Evolutionary conservation across 2,113 vertebrate species (phyloP), one percentile per base, ranked within the genome.

Genomic region (Pedionomus torquatus): DNA sequence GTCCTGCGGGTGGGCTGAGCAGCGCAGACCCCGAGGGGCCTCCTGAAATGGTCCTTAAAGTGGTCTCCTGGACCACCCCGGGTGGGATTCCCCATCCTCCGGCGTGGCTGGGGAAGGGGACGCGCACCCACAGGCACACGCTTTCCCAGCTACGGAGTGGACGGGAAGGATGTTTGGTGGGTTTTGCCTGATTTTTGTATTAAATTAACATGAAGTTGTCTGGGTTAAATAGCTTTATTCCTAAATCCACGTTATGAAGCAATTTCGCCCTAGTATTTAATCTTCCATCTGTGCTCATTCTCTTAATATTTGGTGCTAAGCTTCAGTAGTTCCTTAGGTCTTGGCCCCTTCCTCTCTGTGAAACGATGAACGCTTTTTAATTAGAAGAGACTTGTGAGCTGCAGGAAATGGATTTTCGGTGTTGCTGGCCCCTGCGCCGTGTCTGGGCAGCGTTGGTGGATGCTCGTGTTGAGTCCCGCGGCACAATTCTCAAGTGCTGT

Each of bases 171-270:
- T 13, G 11, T 25, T 65, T 17, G 44, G 31, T 63, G 51, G 39
- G 17, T 16, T 81, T 76, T 55, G 41, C 57, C 58, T 68, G 61
- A 8, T 52, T 90, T 75, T 69, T 41, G 19, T 54, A 9, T 74
- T 64, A 51, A 20, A 13, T 66, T 72, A 63, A 31, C 10, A 11
- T 39, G 54, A 57, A 52, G 43, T 35, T 74, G 54, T 52, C 63
- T 63, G 49, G 72, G 83, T 88, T 91, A 91, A 88, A 89, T 83
- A 71, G 60, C 41, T 79, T 69, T 77, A 77, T 68, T 81, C 70
- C 77, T 63, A 48, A 74, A 79, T 57, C 71, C n/a, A 10, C 24
- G 41, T 9, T 44, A 77, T 21, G 60, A 82, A 72, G 70, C 52
- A n/a, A 31, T 77, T 89, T 82, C 71, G 54, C 57, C 58, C 48